Base-by-base conservation (phyloP, 2,797 vertebrate genomes). In the Etheostoma nigrum region DNA sequence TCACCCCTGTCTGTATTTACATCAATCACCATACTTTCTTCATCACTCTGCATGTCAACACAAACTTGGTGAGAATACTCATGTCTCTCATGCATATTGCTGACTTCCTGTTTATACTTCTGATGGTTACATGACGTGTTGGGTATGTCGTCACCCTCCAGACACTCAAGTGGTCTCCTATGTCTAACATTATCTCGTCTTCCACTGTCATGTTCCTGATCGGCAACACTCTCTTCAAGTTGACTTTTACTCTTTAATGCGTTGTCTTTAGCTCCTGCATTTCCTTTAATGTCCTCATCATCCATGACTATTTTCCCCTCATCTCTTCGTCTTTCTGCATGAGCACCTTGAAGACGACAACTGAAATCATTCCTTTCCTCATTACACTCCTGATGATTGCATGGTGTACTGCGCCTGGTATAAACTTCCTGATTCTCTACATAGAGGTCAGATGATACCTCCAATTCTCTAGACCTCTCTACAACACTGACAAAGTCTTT, bases 221-320 rank as follows among this genome's bases (percentile, higher is more conserved):
- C 8, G 3, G 40, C 4, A 0, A 60, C 23, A 23, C 12, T 16
- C n/a, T 16, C 49, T 61, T 47, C 49, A 52, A 9, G 14, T 2
- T 2, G 57, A 67, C 4, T 33, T 21, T 36, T 45, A 6, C 18
- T 61, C 48, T 15, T 52, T 62, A 47, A 15, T 55, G 18, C 8
- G 4, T 15, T 0, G 5, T 33, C 9, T 2, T 21, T 7, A 10
- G 12, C 5, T 1, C 54, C 15, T 42, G 19, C 19, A 30, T 52
- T 44, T 48, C 18, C 55, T 33, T 1, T 4, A 19, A 15, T 10
- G 11, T 49, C 21, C 4, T 6, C 9, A 6, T 30, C 30, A 23
- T 12, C 16, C 0, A 0, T 36, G 3, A 12, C 44, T 2, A 14
- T 44, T 13, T 33, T 0, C 27, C 2, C 18, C 10, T 44, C 16